These are phyloP conservation scores for Fulica atra DNA, from an alignment of 2,113 vertebrate species.

Conservation along the genomic window DNA sequence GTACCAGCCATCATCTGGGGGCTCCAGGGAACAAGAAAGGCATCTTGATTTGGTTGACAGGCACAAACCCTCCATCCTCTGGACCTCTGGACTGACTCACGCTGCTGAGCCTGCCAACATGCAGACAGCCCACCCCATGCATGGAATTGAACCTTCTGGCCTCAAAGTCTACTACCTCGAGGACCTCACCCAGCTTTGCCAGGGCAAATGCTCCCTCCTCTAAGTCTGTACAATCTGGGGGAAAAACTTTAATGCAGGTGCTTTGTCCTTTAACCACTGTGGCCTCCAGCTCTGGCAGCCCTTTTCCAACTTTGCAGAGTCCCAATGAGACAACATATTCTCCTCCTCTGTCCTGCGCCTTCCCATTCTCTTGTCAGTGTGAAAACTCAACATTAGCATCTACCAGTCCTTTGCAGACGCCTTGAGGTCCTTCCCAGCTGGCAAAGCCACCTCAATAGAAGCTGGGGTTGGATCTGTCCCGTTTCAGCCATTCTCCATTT, in stretches of 20 bases:
- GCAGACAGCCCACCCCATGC: not conserved
- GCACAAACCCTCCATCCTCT: not conserved
- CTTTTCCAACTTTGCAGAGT: not conserved
- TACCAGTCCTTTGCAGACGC: not conserved
- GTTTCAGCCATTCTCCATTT: not conserved
- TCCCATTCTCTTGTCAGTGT: not conserved
- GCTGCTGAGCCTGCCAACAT: fast-evolving
- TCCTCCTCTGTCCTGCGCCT: not conserved
- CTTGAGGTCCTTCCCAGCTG: not conserved
- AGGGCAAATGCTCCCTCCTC: not conserved
- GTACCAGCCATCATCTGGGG: not conserved
- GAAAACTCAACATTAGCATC: not conserved
- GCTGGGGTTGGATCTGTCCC: not conserved
- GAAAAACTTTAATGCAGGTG: not conserved
- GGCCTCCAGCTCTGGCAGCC: not conserved
- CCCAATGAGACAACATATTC: not conserved
- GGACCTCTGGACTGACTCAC: not conserved
- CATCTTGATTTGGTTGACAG: not conserved
- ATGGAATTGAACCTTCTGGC: not conserved
- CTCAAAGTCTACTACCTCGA: not conserved
- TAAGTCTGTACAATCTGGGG: not conserved
- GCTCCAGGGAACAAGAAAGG: not conserved
- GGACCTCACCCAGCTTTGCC: not conserved
- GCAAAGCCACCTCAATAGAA: not conserved
- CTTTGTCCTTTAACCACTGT: not conserved